A percentile compares a stretch with the other conserved stretches of the same genome.
These are phyloP conservation scores for Lithophane socia DNA, from an alignment of 2,888 invertebrate species.

Conservation along the genomic window DNA sequence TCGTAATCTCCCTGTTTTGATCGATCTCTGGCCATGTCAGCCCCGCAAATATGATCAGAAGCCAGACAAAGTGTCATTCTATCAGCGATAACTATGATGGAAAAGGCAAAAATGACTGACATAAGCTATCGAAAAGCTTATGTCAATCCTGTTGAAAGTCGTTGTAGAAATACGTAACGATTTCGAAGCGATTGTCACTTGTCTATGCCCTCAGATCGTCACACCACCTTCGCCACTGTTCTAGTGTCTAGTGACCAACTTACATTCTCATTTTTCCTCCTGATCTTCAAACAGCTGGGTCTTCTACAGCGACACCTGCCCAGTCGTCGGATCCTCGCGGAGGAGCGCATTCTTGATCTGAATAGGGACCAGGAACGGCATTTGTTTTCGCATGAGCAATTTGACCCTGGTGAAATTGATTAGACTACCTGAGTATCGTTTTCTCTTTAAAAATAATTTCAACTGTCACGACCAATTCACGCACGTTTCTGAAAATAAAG, in stretches of 20 bases:
- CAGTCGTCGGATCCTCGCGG: not conserved
- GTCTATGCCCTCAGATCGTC: not conserved
- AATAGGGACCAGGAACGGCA: constrained; percentile 6
- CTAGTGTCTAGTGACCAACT: not conserved
- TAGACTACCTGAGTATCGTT: not conserved
- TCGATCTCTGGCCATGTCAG: not conserved
- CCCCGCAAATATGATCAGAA: not conserved
- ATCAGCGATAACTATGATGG: no score
- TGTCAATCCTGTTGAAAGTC: no score
- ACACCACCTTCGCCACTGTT: not conserved
- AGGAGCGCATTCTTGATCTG: constrained; percentile 25
- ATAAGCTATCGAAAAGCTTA: no score
- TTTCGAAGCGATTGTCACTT: no score
- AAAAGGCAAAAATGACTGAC: no score
- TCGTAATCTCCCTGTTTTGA: not conserved
- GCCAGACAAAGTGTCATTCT: no score
- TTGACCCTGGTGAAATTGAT: constrained; percentile 60
- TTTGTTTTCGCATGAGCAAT: constrained; percentile 62
- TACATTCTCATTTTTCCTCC: constrained; percentile 59
- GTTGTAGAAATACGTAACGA: no score
- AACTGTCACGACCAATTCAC: no score
- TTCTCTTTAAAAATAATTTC: no score
- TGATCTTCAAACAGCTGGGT: constrained; percentile 51
- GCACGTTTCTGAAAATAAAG: no score
- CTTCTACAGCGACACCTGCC: constrained; percentile 9